A percentile compares a stretch with the other conserved stretches of the same genome.
Conservation (phyloP, 2,888 invertebrate species). For the Pammene fasciana region DNA sequence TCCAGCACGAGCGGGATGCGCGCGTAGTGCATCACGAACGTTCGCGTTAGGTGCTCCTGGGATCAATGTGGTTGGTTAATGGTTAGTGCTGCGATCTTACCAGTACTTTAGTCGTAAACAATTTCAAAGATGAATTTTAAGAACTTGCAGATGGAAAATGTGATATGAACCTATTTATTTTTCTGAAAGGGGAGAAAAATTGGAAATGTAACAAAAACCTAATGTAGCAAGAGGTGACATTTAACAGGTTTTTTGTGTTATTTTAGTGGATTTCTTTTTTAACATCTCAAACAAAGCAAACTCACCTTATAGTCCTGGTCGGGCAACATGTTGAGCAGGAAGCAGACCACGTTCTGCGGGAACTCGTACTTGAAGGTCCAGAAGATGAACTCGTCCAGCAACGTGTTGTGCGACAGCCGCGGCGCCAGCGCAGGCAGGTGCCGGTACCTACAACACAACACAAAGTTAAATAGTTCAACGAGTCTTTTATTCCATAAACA, state of each 20-base stretch:
- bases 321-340: conserved; percentile 96
- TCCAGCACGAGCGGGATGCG: conserved; percentile 96
- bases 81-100: background rate
- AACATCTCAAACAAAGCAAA: too few relatives aligned
- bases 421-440: conserved; percentile 91
- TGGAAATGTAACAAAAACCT: too few relatives aligned
- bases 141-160: too few relatives aligned
- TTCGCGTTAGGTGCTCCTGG: conserved; percentile 94
- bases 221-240: too few relatives aligned
- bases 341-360: conserved; percentile 97
- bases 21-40: conserved; percentile 98
- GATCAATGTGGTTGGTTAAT: conserved; percentile 40
- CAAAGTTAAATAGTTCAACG: background rate
- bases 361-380: conserved; percentile 99
- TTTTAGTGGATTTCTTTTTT: too few relatives aligned
- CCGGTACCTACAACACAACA: conserved; percentile 86
- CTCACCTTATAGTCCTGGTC: conserved; percentile 96
- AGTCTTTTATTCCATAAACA: too few relatives aligned
- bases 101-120: too few relatives aligned
- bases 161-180: too few relatives aligned
- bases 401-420: conserved; percentile 90
- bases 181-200: too few relatives aligned
- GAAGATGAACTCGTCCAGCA: conserved; percentile 97
- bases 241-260: too few relatives aligned
- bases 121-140: background rate